These are phyloP conservation scores for Brachionus rotundiformis DNA, from an alignment of 1,140 invertebrate genomes.

Conservation along the genomic window DNA sequence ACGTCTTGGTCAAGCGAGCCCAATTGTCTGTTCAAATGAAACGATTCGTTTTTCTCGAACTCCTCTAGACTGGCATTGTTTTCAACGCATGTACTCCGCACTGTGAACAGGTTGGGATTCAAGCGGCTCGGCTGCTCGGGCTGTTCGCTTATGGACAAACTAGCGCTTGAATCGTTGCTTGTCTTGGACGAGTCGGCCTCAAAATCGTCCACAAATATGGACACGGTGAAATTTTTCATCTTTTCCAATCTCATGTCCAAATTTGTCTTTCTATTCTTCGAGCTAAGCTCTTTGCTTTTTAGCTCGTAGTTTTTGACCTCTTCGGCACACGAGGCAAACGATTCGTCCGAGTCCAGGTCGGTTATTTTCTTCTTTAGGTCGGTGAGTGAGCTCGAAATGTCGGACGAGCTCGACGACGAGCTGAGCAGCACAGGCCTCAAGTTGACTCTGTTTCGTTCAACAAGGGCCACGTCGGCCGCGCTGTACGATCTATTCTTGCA, in stretches of 20 bases:
- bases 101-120: background rate
- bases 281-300: background rate
- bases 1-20: background rate
- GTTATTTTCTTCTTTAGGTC: background rate
- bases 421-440: background rate
- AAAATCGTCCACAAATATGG: constrained; percentile 46
- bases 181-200: constrained; percentile 46
- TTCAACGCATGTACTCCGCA: background rate
- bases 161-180: constrained; percentile 10
- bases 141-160: background rate
- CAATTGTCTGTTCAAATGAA: background rate
- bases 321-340: constrained; percentile 15
- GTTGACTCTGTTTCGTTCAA: background rate
- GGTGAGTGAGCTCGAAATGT: background rate
- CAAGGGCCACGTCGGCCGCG: constrained; percentile 18
- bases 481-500: constrained; percentile 20
- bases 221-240: constrained; percentile 47
- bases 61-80: background rate
- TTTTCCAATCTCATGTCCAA: background rate
- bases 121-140: background rate
- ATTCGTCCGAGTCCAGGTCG: background rate
- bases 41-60: background rate
- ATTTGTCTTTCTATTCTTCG: background rate
- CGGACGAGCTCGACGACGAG: background rate
- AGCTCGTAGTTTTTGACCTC: background rate